Evolutionary conservation across 2,797 vertebrate genomes (phyloP), one percentile per base, ranked within the genome.

Genomic region (Gymnodraco acuticeps): DNA sequence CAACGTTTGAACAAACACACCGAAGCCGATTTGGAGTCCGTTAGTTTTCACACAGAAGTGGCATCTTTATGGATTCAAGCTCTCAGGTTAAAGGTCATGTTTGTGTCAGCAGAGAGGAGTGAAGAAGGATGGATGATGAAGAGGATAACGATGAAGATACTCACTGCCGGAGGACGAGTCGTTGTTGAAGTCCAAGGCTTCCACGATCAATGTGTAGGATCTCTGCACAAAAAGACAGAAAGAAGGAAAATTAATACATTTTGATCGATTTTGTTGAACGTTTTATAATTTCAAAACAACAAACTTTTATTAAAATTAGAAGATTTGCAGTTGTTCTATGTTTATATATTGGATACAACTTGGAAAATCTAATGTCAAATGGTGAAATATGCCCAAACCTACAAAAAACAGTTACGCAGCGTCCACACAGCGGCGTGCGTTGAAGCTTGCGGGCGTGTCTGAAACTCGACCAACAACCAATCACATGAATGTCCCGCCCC

Each of bases 121-220:
- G 4, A 27, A 27, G 27, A 27, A 27, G 27, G 19, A 16, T 12
- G 4, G 52, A 42, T 3, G 62, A 45, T 3, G 14, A 45, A 0
- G 52, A 59, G 5, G 72, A 70, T 2, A 64, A 48, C 1, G 41
- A 48, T 4, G 45, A 12, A 11, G 41, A 70, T 79, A 91, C 97
- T 97, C 95, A 98, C 97, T 94, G n/a, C 94, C 87, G 10, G 87
- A 81, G 33, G 86, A 88, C 3, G 96, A 96, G 90, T 96, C 95
- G 43, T 98, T 97, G 75, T 96, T 97, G 94, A 96, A 97, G 93
- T 98, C 96, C 96, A 96, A 95, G 0, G 97, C 97, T 83, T 98
- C 97, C 63, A 98, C 94, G 4, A 97, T 96, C 93, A 98, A 75
- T 0, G 97, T 97, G 87, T 97, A 98, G 38, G 97, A 98, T 90